Evolutionary conservation across 1,140 invertebrate species (phyloP), one percentile per base, ranked within the genome.

Genomic region (Linepithema humile): DNA sequence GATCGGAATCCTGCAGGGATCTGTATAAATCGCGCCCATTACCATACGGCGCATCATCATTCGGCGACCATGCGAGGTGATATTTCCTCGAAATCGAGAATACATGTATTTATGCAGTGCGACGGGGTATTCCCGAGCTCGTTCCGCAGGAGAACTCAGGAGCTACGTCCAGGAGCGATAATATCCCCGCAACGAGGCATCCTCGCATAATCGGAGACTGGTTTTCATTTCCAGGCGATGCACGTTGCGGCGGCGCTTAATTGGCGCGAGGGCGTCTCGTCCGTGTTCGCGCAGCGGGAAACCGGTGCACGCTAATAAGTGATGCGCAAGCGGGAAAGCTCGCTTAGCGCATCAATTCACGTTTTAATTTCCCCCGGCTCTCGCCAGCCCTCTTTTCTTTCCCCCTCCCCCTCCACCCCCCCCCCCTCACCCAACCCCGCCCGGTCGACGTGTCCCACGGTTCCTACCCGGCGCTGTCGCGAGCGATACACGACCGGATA

Each of bases 341-440:
- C 64, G 50, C 64, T 80, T 80, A 80, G 64, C 64, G 6, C 64
- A 50, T 80, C 64, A 70, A 80, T 80, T 80, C 57, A 80, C 53
- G 65, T 80, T 80, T 80, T 80, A 80, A 80, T 80, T 80, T 80
- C 64, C 75, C 75, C 75, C 45, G 35, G 23, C 50, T 70, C 75
- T 67, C 45, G 23, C 12, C 62, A 3, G 1, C 29, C 35, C 20
- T 20, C 20, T 17, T 26, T 2, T 7, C 9, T 0, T 17, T 7
- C 9, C 45, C 17, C 23, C 17, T 29, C 35, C 64, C 15, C 2
- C 23, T 35, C 32, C n/a, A 20, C 15, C 26, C 64, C n/a, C 64
- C n/a, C 43, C 20, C 40, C 35, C 35, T 82, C 48, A 17, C 67
- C 9, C 38, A 23, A 15, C 38, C 26, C 70, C 60, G 10, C 10